A percentile compares a stretch with the other conserved stretches of the same genome.
Evolutionary conservation across 2,113 vertebrate genomes (phyloP).

Genomic region (Rhipidura dahli): DNA sequence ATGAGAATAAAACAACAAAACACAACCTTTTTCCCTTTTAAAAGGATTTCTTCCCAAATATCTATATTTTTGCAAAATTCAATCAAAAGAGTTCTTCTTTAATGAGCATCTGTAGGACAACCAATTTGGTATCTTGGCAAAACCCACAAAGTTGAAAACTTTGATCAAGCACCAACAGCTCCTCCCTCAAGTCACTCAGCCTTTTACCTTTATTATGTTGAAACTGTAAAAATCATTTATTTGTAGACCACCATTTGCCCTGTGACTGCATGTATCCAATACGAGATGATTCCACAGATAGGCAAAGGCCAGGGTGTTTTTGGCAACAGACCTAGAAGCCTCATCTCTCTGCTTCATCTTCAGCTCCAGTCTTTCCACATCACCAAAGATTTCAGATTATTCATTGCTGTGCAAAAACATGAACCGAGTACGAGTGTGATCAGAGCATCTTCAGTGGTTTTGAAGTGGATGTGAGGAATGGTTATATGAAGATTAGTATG

Average conservation of each 20-base stretch:
- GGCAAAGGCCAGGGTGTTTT: not conserved
- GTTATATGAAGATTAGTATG: not conserved
- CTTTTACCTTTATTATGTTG: not conserved
- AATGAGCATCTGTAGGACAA: not conserved
- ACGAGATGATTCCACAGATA: not conserved
- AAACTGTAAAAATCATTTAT: not conserved
- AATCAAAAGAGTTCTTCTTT: not conserved
- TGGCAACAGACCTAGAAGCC: not conserved
- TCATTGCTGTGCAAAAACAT: not conserved
- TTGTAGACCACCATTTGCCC: not conserved
- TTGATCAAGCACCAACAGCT: not conserved
- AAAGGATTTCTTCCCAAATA: not conserved
- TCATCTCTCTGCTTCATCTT: not conserved
- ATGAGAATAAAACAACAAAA: not conserved
- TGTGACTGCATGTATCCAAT: not conserved
- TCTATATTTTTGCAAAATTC: not conserved
- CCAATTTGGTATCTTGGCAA: not conserved
- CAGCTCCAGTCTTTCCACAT: fast-evolving
- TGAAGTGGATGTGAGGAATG: not conserved
- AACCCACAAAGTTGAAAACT: not conserved
- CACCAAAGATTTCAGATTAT: not conserved
- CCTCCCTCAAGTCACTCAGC: not conserved
- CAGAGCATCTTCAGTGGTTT: not conserved
- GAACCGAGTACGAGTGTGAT: not conserved
- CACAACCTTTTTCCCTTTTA: not conserved